Evolutionary conservation across 2,113 vertebrate species (phyloP).

Genomic region (Tychaedon coryphoeus): DNA sequence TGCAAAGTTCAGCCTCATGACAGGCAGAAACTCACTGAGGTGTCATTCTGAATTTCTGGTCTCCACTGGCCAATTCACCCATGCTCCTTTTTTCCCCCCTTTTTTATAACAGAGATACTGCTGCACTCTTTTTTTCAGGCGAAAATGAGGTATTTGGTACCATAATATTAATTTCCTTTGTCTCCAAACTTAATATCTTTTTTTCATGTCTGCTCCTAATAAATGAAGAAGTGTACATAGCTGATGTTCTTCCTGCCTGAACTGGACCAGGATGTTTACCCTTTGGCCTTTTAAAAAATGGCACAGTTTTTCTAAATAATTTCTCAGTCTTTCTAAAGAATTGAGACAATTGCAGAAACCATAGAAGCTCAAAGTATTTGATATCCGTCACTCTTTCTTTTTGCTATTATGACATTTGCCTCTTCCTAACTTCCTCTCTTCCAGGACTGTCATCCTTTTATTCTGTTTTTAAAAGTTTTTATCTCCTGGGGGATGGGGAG

Average conservation of each 20-base stretch:
- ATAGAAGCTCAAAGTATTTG: background rate
- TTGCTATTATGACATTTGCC: background rate
- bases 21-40: background rate
- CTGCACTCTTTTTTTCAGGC: background rate
- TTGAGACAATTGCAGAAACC: background rate
- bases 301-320: background rate
- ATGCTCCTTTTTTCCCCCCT: fast-evolving
- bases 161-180: background rate
- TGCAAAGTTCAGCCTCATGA: background rate
- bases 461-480: background rate
- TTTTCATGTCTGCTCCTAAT: background rate
- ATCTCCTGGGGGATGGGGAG: background rate
- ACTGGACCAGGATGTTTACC: background rate
- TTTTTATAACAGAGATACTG: background rate
- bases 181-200: background rate
- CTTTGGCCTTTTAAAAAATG: background rate
- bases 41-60: background rate
- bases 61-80: background rate
- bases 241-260: background rate
- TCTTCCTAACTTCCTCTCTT: background rate
- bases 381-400: background rate
- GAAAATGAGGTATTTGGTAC: background rate
- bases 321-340: background rate
- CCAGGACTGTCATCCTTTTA: background rate
- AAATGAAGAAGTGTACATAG: background rate